These are phyloP conservation scores for Meloidogyne chitwoodi DNA, from an alignment of 1,140 invertebrate species.

Conservation along the genomic window DNA sequence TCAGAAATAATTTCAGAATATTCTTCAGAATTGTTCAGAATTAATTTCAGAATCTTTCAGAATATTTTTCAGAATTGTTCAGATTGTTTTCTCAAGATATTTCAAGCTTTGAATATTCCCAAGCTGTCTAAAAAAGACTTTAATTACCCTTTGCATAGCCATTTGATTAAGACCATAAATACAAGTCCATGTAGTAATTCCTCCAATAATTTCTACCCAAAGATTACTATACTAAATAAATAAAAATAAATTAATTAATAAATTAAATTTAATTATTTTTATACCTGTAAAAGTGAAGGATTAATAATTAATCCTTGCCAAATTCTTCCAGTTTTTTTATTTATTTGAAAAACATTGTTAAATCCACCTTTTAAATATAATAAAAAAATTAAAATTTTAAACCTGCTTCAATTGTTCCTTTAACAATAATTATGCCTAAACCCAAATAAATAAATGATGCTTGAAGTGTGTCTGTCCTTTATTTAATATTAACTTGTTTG, in stretches of 20 bases:
- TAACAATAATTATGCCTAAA: conserved; percentile 35
- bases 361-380: conserved; percentile 34
- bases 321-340: conserved; percentile 36
- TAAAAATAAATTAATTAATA: not conserved
- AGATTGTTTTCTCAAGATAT: too few relatives aligned
- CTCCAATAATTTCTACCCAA: conserved; percentile 43
- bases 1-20: too few relatives aligned
- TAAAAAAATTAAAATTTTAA: too few relatives aligned
- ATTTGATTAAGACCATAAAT: conserved; percentile 53
- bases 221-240: conserved; percentile 40
- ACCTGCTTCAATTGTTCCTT: conserved; percentile 48
- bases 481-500: too few relatives aligned
- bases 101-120: too few relatives aligned
- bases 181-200: conserved; percentile 40
- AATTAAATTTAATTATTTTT: not conserved
- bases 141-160: conserved; percentile 38
- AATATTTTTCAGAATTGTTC: too few relatives aligned
- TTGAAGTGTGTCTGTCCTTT: conserved; percentile 4
- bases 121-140: too few relatives aligned
- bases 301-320: conserved; percentile 32
- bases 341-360: conserved; percentile 27
- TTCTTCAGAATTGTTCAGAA: not conserved
- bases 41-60: too few relatives aligned
- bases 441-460: conserved; percentile 37
- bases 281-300: conserved; percentile 34